Base-by-base conservation (phyloP, 2,113 vertebrate species). In the Pyrgilauda ruficollis region DNA sequence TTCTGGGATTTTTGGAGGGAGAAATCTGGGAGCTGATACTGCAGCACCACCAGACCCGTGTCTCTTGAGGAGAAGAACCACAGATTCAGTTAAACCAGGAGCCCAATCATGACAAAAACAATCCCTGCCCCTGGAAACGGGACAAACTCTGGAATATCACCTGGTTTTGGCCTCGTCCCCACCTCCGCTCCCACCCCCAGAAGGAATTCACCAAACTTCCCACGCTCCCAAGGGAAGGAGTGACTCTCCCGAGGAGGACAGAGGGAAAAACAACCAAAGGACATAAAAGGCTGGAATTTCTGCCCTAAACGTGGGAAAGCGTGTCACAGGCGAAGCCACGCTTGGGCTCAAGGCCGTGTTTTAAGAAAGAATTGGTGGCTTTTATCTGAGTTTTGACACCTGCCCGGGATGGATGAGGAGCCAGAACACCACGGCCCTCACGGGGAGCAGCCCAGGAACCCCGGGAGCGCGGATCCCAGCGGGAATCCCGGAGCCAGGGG, bases 341-440 rank as follows among this genome's bases (percentile, higher is more conserved):
- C 13, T 52, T 2, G 52, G 46, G 35, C 6, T 43, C 75, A 63
- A 64, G 35, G 67, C 31, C 33, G 0, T 0, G 47, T 15, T 73
- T 50, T 6, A 5, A 24, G 19, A 2, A 15, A 20, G 55, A 69
- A 33, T 3, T 0, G 7, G 15, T 2, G 0, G 3, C 1, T 73
- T 77, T 68, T 22, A 23, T 35, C 11, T 1, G 6, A 7, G n/a
- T 18, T 26, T 14, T 9, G n/a, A 28, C 12, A 6, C 22, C 35
- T 35, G n/a, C 31, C 43, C 21, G 31, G 78, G 28, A 22, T 7
- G 39, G 61, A 22, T 19, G 58, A 26, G 58, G 67, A 63, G 56
- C 49, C 49, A 8, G 28, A 9, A 44, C 11, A 37, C 0, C 61
- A 3, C 6, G 16, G 27, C 10, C 31, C 62, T 37, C 22, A 1